Evolutionary conservation across 2,888 invertebrate species (phyloP), one percentile per base, ranked within the genome.

Genomic region (Tuta absoluta): DNA sequence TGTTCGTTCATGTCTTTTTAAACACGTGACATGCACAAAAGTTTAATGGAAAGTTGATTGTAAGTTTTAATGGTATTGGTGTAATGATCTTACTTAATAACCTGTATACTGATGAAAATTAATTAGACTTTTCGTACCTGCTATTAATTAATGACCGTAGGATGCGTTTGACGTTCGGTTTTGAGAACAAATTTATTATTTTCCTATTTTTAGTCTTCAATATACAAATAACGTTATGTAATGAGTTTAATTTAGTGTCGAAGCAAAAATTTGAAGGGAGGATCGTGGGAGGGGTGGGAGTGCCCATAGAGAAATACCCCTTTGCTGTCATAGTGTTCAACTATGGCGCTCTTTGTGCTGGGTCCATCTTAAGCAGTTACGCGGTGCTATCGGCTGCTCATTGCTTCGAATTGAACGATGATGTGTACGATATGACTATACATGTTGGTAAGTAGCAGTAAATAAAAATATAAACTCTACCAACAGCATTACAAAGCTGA

Each of bases 381-480:
- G 68, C 77, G 2, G 60, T 87, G 1, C 67, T 88, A 19, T 86
- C 89, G 0, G 79, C 88, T 0, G 89, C 83, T 0, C 89, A 89
- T 68, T 89, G 89, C 63, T 79, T 89, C 24, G 81, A 81, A 28
- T 63, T 64, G 1, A 85, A 84, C 65, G 72, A 69, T 12, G 71
- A 84, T 45, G 61, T 71, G 1, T 61, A 72, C 0, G 73, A 83
- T 8, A 85, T 89, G 77, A 68, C 70, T 7, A 64, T 89, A 41
- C 81, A 81, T 75, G 73, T 77, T 12, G 87, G 88, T 87, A 70
- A 79, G 84, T 75, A 23, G 19, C 8, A 56, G 33, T 10, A 33
- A 8, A 7, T 33, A 33, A 33, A 33, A 33, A 33, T 8, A 33
- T 33, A 33, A 33, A 33, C 33, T 33, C 8, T 8, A 8, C n/a